Percentiles rank a stretch among this genome's conserved stretches.
These are phyloP conservation scores for Dasyurus viverrinus DNA, from an alignment of 2,113 vertebrate species.

Conservation along the genomic window DNA sequence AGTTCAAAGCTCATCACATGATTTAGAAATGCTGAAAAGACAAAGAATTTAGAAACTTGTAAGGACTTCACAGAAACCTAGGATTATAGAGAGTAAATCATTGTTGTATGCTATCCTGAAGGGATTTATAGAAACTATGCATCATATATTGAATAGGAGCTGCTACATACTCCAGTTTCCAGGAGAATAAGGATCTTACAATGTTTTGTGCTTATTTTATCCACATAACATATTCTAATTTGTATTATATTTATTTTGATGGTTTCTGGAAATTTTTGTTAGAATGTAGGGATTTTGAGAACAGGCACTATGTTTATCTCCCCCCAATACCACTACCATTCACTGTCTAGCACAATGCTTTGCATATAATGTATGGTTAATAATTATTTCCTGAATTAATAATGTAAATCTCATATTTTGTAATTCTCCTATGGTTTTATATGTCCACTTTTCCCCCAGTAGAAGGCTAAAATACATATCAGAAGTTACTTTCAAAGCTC, in stretches of 20 bases:
- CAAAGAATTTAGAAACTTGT: neutral
- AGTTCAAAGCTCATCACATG: neutral
- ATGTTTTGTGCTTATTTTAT: neutral
- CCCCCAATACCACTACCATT: neutral
- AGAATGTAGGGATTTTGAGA: neutral
- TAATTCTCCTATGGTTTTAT: neutral
- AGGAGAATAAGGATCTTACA: neutral
- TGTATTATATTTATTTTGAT: neutral
- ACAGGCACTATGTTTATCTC: neutral
- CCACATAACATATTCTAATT: neutral
- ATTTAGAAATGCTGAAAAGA: neutral
- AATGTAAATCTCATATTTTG: neutral
- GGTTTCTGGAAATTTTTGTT: neutral
- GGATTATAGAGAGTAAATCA: neutral
- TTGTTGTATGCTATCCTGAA: neutral
- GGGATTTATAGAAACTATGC: neutral
- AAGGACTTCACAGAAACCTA: neutral
- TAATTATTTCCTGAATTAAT: neutral
- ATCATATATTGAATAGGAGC: neutral
- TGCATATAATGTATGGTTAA: neutral
- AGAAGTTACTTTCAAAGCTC: slow-evolving; percentile 19
- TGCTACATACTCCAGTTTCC: neutral
- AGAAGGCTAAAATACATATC: slow-evolving; percentile 10
- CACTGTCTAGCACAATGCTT: neutral
- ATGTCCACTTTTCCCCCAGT: neutral